Evolutionary conservation across 2,888 invertebrate species (phyloP).

Genomic region (Clunio marinus): DNA sequence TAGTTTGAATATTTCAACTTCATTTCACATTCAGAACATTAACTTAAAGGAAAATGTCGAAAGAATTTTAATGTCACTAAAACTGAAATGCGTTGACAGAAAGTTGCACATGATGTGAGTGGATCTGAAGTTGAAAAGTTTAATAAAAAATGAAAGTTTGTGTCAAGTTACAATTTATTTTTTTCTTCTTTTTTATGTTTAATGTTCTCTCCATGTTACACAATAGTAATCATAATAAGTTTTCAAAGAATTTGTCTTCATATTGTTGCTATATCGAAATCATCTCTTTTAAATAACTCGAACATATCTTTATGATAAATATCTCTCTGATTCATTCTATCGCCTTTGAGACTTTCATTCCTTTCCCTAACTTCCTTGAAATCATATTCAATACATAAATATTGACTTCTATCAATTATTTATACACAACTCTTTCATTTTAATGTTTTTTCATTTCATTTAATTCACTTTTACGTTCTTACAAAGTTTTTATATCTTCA

Average conservation of each 20-base stretch:
- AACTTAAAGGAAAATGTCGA: too few relatives aligned
- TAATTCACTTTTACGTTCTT: slow-evolving; percentile 16
- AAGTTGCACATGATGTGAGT: too few relatives aligned
- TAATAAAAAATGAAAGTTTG: slow-evolving; percentile 1
- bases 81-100: too few relatives aligned
- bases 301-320: slow-evolving; percentile 1
- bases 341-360: not conserved
- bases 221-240: slow-evolving; percentile 17
- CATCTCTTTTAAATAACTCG: not conserved
- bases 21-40: slow-evolving; percentile 9
- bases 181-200: slow-evolving; percentile 7
- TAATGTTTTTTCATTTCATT: not conserved
- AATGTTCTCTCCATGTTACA: slow-evolving; percentile 10
- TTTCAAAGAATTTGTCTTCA: not conserved
- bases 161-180: not conserved
- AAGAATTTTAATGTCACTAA: not conserved
- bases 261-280: not conserved
- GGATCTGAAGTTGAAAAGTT: not conserved
- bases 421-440: too few relatives aligned
- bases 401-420: too few relatives aligned
- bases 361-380: not conserved
- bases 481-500: not conserved
- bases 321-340: not conserved
- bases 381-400: slow-evolving; percentile 17
- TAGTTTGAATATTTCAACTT: not conserved